These are phyloP conservation scores for Phalangium opilio DNA, from an alignment of 2,888 invertebrate species.

Conservation along the genomic window DNA sequence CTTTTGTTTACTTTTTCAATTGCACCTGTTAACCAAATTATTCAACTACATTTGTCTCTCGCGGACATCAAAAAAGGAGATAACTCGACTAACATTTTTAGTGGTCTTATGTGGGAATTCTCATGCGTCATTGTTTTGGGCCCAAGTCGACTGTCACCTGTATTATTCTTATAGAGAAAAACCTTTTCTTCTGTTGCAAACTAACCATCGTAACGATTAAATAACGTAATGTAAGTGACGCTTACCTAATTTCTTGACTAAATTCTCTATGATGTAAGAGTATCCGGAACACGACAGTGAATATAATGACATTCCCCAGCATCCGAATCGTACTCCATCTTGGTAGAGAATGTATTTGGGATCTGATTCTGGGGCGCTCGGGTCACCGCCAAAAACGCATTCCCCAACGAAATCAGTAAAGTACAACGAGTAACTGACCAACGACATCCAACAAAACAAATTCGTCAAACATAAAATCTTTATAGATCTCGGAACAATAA, in stretches of 20 bases:
- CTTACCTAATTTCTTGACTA: conserved; percentile 51
- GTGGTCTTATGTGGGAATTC: too few species aligned
- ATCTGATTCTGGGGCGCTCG: conserved; percentile 39
- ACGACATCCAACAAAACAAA: conserved; percentile 95
- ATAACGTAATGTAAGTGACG: conserved; percentile 21
- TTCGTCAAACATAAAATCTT: conserved; percentile 78
- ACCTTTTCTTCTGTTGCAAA: too few species aligned
- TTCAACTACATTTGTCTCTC: too few species aligned
- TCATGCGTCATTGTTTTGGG: too few species aligned
- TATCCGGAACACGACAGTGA: conserved; percentile 89
- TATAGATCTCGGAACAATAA: conserved; percentile 77
- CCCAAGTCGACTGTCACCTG: too few species aligned
- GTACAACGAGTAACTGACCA: conserved; percentile 88
- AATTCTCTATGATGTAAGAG: conserved; percentile 68
- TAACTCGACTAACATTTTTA: too few species aligned
- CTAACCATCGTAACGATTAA: too few species aligned
- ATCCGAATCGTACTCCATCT: conserved; percentile 83
- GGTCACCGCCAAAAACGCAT: conserved; percentile 72
- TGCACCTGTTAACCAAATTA: too few species aligned
- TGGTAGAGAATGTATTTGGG: conserved; percentile 45
- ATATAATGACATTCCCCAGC: conserved; percentile 79
- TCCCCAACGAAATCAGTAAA: conserved; percentile 94
- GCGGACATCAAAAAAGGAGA: too few species aligned
- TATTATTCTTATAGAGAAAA: too few species aligned
- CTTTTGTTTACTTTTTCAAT: too few species aligned